These are phyloP conservation scores for Nothoprocta perdicaria DNA, from an alignment of 2,113 vertebrate genomes.

Conservation along the genomic window DNA sequence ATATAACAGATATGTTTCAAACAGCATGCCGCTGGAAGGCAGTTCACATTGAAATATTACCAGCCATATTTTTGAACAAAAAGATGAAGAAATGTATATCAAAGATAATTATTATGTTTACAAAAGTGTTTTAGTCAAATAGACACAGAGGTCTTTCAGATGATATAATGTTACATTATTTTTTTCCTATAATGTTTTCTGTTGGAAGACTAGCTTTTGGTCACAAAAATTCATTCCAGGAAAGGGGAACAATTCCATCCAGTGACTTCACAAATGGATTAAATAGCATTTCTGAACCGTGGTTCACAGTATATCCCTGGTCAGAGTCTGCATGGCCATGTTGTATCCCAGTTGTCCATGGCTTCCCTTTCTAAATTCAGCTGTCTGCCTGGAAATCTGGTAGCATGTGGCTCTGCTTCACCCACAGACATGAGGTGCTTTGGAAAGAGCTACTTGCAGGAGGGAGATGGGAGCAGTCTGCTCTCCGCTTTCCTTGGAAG, in stretches of 20 bases:
- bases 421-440: background rate
- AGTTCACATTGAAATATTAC: background rate
- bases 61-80: background rate
- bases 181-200: background rate
- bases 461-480: background rate
- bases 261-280: background rate
- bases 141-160: background rate
- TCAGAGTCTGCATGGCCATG: background rate
- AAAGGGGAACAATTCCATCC: background rate
- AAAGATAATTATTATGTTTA: background rate
- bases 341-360: background rate
- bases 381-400: background rate
- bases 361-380: background rate
- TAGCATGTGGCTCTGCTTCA: background rate
- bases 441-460: background rate
- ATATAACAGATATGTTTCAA: background rate
- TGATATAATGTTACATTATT: background rate
- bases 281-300: background rate
- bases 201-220: background rate
- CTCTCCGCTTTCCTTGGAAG: background rate
- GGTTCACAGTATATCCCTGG: background rate
- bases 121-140: background rate
- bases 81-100: background rate
- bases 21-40: background rate
- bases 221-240: background rate